Evolutionary conservation across 2,888 invertebrate species (phyloP).

Genomic region (Ectemnius continuus): DNA sequence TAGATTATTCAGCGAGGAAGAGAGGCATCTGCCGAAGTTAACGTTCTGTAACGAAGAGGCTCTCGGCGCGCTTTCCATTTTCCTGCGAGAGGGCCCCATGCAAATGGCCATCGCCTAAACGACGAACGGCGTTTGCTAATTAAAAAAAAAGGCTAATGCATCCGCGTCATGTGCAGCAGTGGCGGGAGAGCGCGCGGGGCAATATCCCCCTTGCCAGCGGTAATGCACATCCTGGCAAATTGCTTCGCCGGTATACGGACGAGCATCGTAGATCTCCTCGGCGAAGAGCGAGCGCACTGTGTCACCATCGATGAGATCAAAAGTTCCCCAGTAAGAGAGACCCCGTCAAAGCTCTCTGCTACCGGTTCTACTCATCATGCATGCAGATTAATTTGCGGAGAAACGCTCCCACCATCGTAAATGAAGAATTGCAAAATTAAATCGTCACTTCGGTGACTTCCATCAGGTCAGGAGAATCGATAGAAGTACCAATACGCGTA

Average conservation of each 20-base stretch:
- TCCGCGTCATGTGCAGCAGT: slow-evolving; percentile 15
- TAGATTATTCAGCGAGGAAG: slow-evolving; percentile 50
- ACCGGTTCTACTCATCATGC: slow-evolving; percentile 37
- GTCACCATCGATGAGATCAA: slow-evolving; percentile 45
- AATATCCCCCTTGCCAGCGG: not conserved
- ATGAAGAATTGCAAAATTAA: too few species aligned
- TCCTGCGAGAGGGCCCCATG: not conserved
- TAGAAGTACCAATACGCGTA: too few species aligned
- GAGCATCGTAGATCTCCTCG: too few species aligned
- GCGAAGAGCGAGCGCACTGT: too few species aligned
- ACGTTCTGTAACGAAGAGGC: slow-evolving; percentile 30
- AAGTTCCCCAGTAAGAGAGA: slow-evolving; percentile 38
- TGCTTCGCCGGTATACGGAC: too few species aligned
- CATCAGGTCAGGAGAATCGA: too few species aligned
- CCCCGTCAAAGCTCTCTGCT: slow-evolving; percentile 20
- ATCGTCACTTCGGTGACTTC: too few species aligned
- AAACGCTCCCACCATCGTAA: too few species aligned
- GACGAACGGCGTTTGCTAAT: not conserved
- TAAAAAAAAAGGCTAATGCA: slow-evolving; percentile 5
- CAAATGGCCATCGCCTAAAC: slow-evolving; percentile 1
- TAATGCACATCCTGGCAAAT: too few species aligned
- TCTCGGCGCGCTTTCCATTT: slow-evolving; percentile 4
- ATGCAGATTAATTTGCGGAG: too few species aligned
- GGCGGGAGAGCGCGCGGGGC: not conserved
- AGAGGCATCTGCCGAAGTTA: slow-evolving; percentile 51